Evolutionary conservation across 2,113 vertebrate species (phyloP), one percentile per base, ranked within the genome.

Genomic region (Chrysochloris asiatica): DNA sequence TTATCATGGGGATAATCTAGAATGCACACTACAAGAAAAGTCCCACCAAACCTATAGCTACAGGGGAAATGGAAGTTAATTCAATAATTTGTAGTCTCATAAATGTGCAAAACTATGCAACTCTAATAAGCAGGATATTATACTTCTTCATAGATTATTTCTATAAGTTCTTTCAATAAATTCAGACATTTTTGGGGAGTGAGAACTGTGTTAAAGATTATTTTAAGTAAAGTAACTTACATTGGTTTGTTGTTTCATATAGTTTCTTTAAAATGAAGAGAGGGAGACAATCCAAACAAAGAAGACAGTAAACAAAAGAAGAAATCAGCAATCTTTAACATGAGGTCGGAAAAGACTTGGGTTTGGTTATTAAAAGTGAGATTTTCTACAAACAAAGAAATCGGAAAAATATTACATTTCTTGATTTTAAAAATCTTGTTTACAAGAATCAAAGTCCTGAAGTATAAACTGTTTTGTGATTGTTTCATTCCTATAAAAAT

Each of bases 321-420:
- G 59, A 63, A 88, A 85, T 38, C 33, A 67, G 4, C 33, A n/a
- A 61, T 28, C 5, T 5, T 88, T 82, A 61, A 28, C 59, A 56
- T 12, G 3, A 90, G 81, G 13, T 69, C 67, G 77, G n/a, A 82
- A 52, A n/a, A 81, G 69, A 52, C 24, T 82, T 77, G 61, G 11
- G 17, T 77, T 82, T 83, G n/a, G 9, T 85, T 73, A 82, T 22
- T 91, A 11, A 48, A 43, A 69, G 38, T 47, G 5, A 19, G 47
- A 47, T 72, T 93, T 93, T 75, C 48, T 91, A 33, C 43, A 91
- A 94, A 54, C 36, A 48, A 89, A 54, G 52, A 80, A 12, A 33
- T 2, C 28, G 81, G 16, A 81, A 89, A 84, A 1, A 4, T 48
- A 73, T 28, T 75, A 67, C 6, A 80, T 65, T 33, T 14, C 33